Evolutionary conservation across 2,797 vertebrate genomes (phyloP), one percentile per base, ranked within the genome.

Genomic region (Dermochelys coriacea): DNA sequence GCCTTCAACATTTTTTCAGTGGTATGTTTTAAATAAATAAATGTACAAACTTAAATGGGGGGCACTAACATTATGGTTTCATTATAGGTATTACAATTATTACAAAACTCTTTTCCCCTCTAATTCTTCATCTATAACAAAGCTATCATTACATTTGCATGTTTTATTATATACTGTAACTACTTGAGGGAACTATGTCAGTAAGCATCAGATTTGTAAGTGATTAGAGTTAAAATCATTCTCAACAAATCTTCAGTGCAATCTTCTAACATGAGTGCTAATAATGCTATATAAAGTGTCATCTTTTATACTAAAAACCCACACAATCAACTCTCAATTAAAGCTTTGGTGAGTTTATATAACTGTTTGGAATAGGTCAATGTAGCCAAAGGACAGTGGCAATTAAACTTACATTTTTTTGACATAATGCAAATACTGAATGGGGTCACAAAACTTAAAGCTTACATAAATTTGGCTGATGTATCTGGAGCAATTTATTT

Each of bases 191-290:
- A 89, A 93, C 52, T 71, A 89, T 93, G 93, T 97, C 97, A 98
- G 88, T 94, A 97, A 97, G 54, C 93, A 96, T 96, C 94, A 95
- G 49, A 27, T 97, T 95, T 96, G 95, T 96, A 94, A 97, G 85
- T 95, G 95, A 96, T 92, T 98, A 95, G 85, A 97, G 90, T 95
- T 92, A 97, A 97, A 97, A 97, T 96, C 31, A 94, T 96, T 96
- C 87, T 94, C 84, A 93, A 87, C 88, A 97, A 98, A 97, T 95
- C 68, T 96, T 93, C 87, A 34, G 45, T 14, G 79, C 49, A 91
- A 75, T 94, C 37, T 61, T 95, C 96, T 94, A 95, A 95, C 55
- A 96, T 68, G 64, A 5, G 1, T 91, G 93, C 54, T 97, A 97
- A 96, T 95, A 96, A 97, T 82, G 54, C 23, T 90, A 8, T 47